Conservation (phyloP, 2,888 invertebrate genomes). For the Xestia ashworthii region DNA sequence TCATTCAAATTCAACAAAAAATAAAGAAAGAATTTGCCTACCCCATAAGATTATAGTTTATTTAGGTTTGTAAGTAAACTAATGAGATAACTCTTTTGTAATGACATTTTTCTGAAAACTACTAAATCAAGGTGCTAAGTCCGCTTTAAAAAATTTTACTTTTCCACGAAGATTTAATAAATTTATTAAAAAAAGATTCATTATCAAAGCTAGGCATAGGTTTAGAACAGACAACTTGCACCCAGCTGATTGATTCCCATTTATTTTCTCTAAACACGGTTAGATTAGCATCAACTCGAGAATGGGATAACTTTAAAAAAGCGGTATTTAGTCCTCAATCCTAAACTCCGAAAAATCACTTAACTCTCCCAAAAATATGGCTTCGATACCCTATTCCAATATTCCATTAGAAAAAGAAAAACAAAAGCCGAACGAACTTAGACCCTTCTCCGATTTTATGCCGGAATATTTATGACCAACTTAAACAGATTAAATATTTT, state of each 20-base stretch:
- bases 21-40: neutral
- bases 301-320: neutral
- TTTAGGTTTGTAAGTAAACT: neutral
- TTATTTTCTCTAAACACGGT: neutral
- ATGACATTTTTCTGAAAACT: neutral
- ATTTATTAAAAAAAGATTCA: neutral
- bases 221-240: neutral
- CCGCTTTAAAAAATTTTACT: neutral
- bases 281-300: neutral
- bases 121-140: neutral
- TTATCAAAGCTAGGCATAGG: neutral
- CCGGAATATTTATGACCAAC: constrained; percentile 67
- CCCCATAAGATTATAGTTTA: neutral
- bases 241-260: neutral
- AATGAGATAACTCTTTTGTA: neutral
- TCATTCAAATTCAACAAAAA: neutral
- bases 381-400: constrained; percentile 45
- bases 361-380: constrained; percentile 36
- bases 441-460: constrained; percentile 63
- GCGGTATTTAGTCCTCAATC: neutral
- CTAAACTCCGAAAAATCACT: neutral
- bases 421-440: constrained; percentile 50
- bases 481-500: constrained; percentile 71
- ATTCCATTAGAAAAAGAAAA: constrained; percentile 54
- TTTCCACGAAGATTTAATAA: neutral